Conservation (phyloP, 2,888 invertebrate species). For the Lasiommata megera region DNA sequence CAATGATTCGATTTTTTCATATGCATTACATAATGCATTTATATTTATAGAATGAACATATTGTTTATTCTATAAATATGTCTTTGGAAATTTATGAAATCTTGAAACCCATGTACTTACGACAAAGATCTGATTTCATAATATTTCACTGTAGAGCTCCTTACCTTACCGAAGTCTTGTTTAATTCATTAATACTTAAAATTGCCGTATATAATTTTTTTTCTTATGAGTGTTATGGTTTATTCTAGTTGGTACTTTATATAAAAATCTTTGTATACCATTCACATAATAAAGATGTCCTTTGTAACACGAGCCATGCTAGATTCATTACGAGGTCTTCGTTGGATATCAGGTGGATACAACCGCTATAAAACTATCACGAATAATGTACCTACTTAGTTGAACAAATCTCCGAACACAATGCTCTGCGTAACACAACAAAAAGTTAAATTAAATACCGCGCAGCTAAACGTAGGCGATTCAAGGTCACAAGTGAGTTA, state of each 20-base stretch:
- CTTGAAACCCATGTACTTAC: too few species aligned
- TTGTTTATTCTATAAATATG: too few species aligned
- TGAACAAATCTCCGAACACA: not conserved
- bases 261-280: not conserved
- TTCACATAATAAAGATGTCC: conserved; percentile 9
- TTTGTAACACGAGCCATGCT: conserved; percentile 11
- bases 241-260: not conserved
- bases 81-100: too few species aligned
- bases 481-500: not conserved
- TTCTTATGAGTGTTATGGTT: not conserved
- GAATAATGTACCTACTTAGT: not conserved
- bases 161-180: too few species aligned
- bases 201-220: too few species aligned
- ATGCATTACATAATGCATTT: too few species aligned
- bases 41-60: too few species aligned
- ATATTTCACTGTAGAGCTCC: too few species aligned
- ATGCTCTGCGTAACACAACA: not conserved
- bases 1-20: too few species aligned
- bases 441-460: conserved; percentile 1
- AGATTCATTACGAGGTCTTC: conserved; percentile 17
- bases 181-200: too few species aligned
- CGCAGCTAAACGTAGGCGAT: not conserved
- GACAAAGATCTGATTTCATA: too few species aligned
- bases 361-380: conserved; percentile 20
- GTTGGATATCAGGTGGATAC: conserved; percentile 14